These are phyloP conservation scores for Herpetotheres cachinnans DNA, from an alignment of 2,113 vertebrate genomes.

Conservation along the genomic window DNA sequence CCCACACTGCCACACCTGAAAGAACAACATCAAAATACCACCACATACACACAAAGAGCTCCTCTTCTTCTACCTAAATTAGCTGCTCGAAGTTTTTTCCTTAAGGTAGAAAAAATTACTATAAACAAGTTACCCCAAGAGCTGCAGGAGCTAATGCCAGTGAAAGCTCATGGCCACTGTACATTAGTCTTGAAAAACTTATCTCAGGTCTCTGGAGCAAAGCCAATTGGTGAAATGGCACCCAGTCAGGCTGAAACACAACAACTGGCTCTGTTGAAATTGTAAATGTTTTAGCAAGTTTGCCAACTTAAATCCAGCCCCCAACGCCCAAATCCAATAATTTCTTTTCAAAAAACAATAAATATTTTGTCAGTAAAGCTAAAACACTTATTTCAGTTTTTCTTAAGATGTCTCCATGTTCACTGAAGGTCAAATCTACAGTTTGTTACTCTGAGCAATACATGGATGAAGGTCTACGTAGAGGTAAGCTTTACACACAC, in stretches of 20 bases:
- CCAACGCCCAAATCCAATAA: neutral
- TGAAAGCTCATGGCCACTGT: neutral
- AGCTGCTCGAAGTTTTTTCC: conserved; percentile 7
- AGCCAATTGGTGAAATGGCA: conserved; percentile 21
- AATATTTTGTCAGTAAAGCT: neutral
- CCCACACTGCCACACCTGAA: neutral
- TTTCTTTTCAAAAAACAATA: neutral
- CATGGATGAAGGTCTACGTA: neutral
- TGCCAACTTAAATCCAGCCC: neutral
- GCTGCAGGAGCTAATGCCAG: neutral
- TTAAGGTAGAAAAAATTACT: conserved; percentile 3
- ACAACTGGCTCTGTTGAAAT: neutral
- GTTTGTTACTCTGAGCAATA: neutral
- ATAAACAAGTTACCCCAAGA: neutral
- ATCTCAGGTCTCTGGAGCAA: neutral
- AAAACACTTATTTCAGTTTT: neutral
- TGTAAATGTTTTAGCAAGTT: neutral
- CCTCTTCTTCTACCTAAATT: neutral
- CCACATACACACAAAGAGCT: neutral
- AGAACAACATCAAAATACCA: neutral
- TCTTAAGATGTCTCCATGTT: neutral
- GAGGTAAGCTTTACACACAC: neutral
- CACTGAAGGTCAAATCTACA: neutral
- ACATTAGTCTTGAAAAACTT: neutral
- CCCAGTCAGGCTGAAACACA: neutral